Base-by-base conservation (phyloP, 1,140 invertebrate genomes). In the Monochamus saltuarius region DNA sequence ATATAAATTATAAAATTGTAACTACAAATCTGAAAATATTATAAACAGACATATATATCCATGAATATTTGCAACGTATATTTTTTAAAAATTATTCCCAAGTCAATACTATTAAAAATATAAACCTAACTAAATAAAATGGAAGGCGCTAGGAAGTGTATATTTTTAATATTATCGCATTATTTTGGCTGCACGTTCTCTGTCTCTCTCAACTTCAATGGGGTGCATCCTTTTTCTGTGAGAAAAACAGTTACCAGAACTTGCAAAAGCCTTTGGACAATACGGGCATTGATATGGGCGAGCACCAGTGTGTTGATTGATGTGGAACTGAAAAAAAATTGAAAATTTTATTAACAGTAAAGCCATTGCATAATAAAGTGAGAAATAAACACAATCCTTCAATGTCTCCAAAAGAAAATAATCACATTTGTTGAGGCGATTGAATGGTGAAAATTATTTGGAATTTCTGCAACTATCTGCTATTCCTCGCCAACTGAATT, bases 231-330 rank as follows among this genome's bases (percentile, higher is more conserved):
- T 77, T 73, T 84, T 89, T 56, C 86, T 80, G 71, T 89, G 87
- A 1, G 87, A 88, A 68, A 88, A 89, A 70, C 87, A 89, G 67
- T 89, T 89, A 10, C 87, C 87, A n/a, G 87, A 88, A 73, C 86
- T 88, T 9, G 87, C 86, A 74, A 94, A 94, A 11, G 87, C 82
- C 70, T 89, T 87, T 1, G 88, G 84, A 79, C 90, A 93, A 72
- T 89, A 90, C 16, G 86, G 84, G 80, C 91, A 93, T 72, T 87
- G 84, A 77, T 91, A 91, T 7, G 90, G 90, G 61, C 88, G 83
- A 14, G 85, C 88, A 40, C 90, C 90, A 14, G 89, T 92, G 72
- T 94, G 90, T 68, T 89, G 87, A 73, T 89, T 89, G 64, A 88
- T 86, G 72, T 89, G 88, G 75, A 89, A 89, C 82, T 86, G 46